These are phyloP conservation scores for Pungitius pungitius DNA, from an alignment of 2,113 vertebrate species.

Conservation along the genomic window DNA sequence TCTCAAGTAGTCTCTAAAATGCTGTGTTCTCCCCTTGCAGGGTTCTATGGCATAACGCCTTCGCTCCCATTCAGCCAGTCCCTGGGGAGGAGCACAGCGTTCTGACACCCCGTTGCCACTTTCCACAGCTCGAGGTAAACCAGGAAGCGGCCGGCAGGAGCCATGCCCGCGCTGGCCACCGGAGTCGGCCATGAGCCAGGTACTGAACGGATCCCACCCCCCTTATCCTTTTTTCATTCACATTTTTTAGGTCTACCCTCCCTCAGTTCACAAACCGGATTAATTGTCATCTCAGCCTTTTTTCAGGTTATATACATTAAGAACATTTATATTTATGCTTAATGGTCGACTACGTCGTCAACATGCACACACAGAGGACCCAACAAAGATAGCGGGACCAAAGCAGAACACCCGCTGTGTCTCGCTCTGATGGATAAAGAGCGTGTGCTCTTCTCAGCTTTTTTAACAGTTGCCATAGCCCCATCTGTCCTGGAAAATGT, in stretches of 20 bases:
- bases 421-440: conserved; percentile 72
- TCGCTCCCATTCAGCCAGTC: conserved; percentile 38
- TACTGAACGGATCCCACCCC: conserved; percentile 46
- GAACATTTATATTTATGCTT: conserved; percentile 5
- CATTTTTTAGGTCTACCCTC: background rate
- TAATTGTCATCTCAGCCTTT: background rate
- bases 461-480: conserved; percentile 62
- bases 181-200: conserved; percentile 70
- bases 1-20: conserved; percentile 59
- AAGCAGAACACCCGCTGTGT: conserved; percentile 54
- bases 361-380: background rate
- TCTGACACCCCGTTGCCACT: conserved; percentile 57
- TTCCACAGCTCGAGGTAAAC: conserved; percentile 61
- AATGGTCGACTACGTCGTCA: conserved; percentile 38
- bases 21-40: conserved; percentile 62
- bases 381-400: conserved; percentile 41
- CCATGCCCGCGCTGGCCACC: conserved; percentile 75
- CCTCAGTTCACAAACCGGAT: background rate
- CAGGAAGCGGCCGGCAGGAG: conserved; percentile 58
- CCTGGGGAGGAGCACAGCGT: conserved; percentile 34
- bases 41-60: conserved; percentile 67
- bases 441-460: conserved; percentile 65
- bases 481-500: conserved; percentile 69
- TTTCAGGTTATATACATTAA: background rate
- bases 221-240: background rate